Evolutionary conservation across 2,113 vertebrate genomes (phyloP), one percentile per base, ranked within the genome.

Genomic region (Chaetura pelagica): DNA sequence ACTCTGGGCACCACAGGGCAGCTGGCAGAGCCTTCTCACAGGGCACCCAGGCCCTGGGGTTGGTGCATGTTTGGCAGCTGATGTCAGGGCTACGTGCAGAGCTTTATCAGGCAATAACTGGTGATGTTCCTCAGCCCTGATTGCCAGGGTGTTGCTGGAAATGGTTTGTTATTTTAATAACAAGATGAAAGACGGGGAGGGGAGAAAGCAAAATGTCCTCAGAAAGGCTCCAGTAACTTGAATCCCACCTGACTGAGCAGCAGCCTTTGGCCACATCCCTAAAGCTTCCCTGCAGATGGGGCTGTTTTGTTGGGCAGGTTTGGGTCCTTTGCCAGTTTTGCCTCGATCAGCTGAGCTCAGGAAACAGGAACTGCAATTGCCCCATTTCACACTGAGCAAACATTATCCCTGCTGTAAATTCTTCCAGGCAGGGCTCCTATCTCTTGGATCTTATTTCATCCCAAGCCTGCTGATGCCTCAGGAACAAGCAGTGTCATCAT

Each of bases 241-340:
- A 40, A 32, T 19, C 12, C 11, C 49, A 49, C 9, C 92, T 54
- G 52, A 4, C 42, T 55, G 38, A 52, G 75, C 49, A 58, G 21
- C 62, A 80, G n/a, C 9, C 54, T 79, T 68, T 59, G 89, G 15
- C 15, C 79, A 61, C 52, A 38, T 40, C 40, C 75, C 67, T 40
- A 85, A 82, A 90, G 35, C 35, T 12, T 40, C 52, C n/a, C 21
- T 5, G 0, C 44, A 83, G 67, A 35, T 5, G 5, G 44, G 22
- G 27, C 19, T 18, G 19, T 10, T 85, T 68, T 55, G 6, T 32
- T 23, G 6, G 0, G 0, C 4, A 7, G 22, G 12, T n/a, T 16
- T n/a, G 15, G 9, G 38, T 27, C 3, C 0, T 57, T 22, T 62
- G 71, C 12, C 12, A n/a, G 83, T 5, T 71, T 40, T 64, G 75